phyloP scores from a whole-genome alignment of 2,888 invertebrate species.

The Penaeus monodon region DNA sequence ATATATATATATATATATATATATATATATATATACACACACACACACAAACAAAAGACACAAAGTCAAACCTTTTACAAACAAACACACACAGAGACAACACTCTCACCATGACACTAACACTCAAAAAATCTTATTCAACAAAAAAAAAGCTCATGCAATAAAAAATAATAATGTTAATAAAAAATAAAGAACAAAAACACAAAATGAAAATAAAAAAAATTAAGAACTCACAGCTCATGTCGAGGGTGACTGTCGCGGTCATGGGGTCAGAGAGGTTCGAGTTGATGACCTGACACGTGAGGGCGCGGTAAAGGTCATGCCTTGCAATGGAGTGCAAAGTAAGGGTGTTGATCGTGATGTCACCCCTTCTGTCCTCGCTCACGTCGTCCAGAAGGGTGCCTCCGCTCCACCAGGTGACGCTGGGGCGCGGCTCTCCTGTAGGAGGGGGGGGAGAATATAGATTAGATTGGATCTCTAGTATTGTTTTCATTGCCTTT shows the following conservation, averaged over 20 bases:
- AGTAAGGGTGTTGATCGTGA: conserved; percentile 68
- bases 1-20: too few species aligned
- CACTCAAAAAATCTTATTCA: too few species aligned
- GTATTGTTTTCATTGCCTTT: background rate
- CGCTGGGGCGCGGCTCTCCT: conserved; percentile 58
- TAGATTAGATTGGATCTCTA: background rate
- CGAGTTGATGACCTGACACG: conserved; percentile 88
- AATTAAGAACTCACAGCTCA: conserved; percentile 84
- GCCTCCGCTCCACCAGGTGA: conserved; percentile 65
- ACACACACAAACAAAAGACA: too few species aligned
- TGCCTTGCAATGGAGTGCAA: conserved; percentile 78
- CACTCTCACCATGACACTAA: too few species aligned
- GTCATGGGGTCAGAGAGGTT: conserved; percentile 83
- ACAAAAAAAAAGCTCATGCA: too few species aligned
- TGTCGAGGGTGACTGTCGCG: conserved; percentile 86
- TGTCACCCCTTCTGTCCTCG: conserved; percentile 66
- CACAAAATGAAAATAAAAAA: background rate
- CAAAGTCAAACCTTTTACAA: too few species aligned
- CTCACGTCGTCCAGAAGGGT: conserved; percentile 68
- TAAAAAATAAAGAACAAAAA: too few species aligned
- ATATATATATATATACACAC: too few species aligned
- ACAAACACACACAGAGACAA: too few species aligned
- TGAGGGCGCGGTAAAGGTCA: conserved; percentile 86
- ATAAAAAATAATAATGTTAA: too few species aligned
- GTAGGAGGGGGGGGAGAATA: background rate